Evolutionary conservation across 2,888 invertebrate species (phyloP).

Genomic region (Embidobia sp.): DNA sequence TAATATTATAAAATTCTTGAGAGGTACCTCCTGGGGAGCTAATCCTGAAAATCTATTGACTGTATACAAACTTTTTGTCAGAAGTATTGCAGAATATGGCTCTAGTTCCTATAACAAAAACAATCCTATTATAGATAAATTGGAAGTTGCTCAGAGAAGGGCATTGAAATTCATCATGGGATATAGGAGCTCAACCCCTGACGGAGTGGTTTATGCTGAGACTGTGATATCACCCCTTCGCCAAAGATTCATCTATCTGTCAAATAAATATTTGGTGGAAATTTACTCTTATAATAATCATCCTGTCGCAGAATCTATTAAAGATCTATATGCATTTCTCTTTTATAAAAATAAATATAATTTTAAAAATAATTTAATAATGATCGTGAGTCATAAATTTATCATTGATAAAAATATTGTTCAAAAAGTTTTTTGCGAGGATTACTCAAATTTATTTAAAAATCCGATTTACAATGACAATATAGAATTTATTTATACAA

Average conservation of each 20-base stretch:
- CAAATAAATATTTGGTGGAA: neutral
- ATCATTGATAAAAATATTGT: no score
- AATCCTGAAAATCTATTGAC: constrained; percentile 18
- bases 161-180: neutral
- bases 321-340: neutral
- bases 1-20: constrained; percentile 38
- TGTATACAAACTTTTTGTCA: constrained; percentile 20
- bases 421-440: no score
- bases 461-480: neutral
- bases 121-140: neutral
- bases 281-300: neutral
- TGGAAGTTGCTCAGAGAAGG: neutral
- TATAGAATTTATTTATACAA: neutral
- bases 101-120: neutral
- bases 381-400: no score
- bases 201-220: constrained; percentile 17
- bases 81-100: constrained; percentile 34
- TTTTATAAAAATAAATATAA: neutral
- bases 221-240: neutral
- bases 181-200: constrained; percentile 16
- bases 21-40: constrained; percentile 49
- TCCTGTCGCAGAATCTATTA: neutral
- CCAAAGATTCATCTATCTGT: neutral
- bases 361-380: neutral
- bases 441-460: neutral